A percentile compares a stretch with the other conserved stretches of the same genome.
These are phyloP conservation scores for Drosophila merina DNA, from an alignment of 2,888 invertebrate species.

Conservation along the genomic window DNA sequence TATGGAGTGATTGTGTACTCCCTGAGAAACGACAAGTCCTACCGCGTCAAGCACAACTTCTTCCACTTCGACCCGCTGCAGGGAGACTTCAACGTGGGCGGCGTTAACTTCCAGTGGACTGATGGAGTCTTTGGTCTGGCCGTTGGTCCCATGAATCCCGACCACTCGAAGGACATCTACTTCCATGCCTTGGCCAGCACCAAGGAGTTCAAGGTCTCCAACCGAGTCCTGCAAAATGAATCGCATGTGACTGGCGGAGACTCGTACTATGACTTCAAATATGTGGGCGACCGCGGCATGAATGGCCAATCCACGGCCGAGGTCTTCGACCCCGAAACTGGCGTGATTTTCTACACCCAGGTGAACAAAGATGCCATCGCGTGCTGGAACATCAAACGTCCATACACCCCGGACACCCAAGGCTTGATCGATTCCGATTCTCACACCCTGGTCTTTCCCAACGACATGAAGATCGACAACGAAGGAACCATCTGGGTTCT, in stretches of 20 bases:
- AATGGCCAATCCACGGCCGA: conserved; percentile 90
- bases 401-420: conserved; percentile 87
- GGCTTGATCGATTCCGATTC: conserved; percentile 89
- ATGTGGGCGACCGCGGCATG: conserved; percentile 89
- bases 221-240: conserved; percentile 89
- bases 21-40: conserved; percentile 89
- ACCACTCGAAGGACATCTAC: conserved; percentile 88
- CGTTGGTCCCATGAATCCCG: conserved; percentile 86
- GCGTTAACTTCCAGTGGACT: conserved; percentile 93
- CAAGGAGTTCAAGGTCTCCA: conserved; percentile 91
- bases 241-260: conserved; percentile 87
- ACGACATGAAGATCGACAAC: conserved; percentile 89
- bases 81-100: conserved; percentile 91
- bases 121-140: conserved; percentile 92
- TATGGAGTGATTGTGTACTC: conserved; percentile 92
- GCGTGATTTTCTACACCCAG: conserved; percentile 91
- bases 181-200: conserved; percentile 93
- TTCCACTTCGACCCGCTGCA: conserved; percentile 93
- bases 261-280: conserved; percentile 89
- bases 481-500: conserved; percentile 90
- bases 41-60: conserved; percentile 91
- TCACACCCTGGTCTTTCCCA: conserved; percentile 89
- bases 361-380: conserved; percentile 90
- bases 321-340: conserved; percentile 88
- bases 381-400: conserved; percentile 90